These are phyloP conservation scores for Cephus sareptanus DNA, from an alignment of 2,888 invertebrate genomes.

Conservation along the genomic window DNA sequence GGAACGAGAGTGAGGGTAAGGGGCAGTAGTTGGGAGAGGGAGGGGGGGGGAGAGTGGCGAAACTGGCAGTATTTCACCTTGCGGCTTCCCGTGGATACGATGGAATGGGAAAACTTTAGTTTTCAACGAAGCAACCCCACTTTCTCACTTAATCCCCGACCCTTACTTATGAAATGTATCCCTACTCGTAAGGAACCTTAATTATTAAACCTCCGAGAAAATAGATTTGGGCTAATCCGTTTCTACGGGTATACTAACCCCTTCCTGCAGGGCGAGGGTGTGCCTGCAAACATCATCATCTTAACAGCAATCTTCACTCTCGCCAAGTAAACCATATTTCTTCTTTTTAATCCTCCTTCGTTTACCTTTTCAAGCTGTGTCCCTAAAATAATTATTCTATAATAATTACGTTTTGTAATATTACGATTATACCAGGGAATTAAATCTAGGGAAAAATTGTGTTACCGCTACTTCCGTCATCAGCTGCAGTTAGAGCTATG, in stretches of 20 bases:
- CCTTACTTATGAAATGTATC: slow-evolving; percentile 22
- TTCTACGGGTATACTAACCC: neutral
- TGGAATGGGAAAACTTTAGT: slow-evolving; percentile 31
- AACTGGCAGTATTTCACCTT: slow-evolving; percentile 24
- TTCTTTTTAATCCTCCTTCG: neutral
- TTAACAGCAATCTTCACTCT: neutral
- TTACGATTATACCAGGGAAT: neutral
- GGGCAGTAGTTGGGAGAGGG: slow-evolving; percentile 10
- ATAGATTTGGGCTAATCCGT: neutral
- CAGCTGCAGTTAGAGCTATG: neutral
- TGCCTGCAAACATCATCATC: neutral
- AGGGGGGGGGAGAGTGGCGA: slow-evolving; percentile 18
- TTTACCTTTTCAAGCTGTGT: neutral
- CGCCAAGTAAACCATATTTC: neutral
- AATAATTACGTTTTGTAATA: neutral
- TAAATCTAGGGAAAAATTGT: neutral
- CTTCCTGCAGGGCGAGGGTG: neutral
- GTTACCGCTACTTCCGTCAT: neutral
- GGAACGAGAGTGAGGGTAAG: slow-evolving; percentile 1
- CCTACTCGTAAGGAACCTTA: slow-evolving; percentile 17
- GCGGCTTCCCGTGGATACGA: slow-evolving; percentile 16
- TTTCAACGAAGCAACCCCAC: slow-evolving; percentile 14
- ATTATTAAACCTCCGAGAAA: slow-evolving; percentile 31
- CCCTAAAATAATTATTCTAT: neutral
- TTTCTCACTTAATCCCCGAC: neutral